phyloP scores from a whole-genome alignment of 2,113 vertebrate genomes.

The Corythaeola cristata region DNA sequence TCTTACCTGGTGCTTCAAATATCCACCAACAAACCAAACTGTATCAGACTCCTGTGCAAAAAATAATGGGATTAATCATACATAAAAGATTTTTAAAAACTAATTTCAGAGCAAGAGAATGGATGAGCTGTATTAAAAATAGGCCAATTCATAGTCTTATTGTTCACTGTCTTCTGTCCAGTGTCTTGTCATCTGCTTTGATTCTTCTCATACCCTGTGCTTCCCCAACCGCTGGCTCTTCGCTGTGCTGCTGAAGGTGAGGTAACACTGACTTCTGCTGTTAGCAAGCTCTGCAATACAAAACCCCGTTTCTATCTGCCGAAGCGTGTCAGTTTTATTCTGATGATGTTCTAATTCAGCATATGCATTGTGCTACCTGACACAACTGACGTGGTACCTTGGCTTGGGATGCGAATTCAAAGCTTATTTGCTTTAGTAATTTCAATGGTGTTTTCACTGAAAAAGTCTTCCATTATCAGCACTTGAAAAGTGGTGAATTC shows the following conservation, averaged over 20 bases:
- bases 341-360: too few relatives aligned
- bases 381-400: fast-evolving
- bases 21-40: neutral
- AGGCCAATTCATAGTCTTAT: neutral
- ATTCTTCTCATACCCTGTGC: neutral
- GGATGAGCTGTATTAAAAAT: neutral
- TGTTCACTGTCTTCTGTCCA: neutral
- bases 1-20: neutral
- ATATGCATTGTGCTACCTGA: neutral
- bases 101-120: neutral
- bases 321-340: fast-evolving
- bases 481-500: neutral
- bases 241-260: neutral
- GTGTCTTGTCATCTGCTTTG: neutral
- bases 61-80: neutral
- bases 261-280: neutral
- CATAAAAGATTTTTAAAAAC: neutral
- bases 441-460: neutral
- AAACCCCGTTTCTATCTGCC: neutral
- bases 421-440: neutral
- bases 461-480: neutral
- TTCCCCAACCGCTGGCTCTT: neutral
- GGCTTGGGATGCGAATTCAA: neutral
- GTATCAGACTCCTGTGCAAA: neutral
- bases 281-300: neutral